Conservation (phyloP, 2,888 invertebrate genomes). For the Altica lythri region DNA sequence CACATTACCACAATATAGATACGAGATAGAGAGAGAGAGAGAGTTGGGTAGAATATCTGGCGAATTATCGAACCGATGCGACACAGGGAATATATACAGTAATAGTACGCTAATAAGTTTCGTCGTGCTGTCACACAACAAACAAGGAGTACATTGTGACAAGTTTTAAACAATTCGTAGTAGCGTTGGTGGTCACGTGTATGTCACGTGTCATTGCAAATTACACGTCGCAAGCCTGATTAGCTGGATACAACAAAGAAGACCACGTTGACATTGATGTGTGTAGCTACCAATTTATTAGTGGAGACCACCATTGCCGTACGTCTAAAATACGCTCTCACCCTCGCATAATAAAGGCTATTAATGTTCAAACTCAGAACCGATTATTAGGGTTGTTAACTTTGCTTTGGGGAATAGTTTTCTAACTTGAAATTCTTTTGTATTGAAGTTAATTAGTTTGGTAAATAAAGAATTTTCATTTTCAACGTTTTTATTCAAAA, state of each 20-base stretch:
- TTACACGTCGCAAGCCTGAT: slow-evolving; percentile 55
- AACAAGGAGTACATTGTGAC: slow-evolving; percentile 52
- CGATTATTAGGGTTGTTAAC: slow-evolving; percentile 48
- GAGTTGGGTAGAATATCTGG: too few species aligned
- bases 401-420: slow-evolving; percentile 37
- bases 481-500: slow-evolving; percentile 8
- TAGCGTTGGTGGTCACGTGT: slow-evolving; percentile 51
- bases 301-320: slow-evolving; percentile 48
- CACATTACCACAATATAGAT: too few species aligned
- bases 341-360: slow-evolving; percentile 51
- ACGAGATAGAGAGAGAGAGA: too few species aligned
- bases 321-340: slow-evolving; percentile 36
- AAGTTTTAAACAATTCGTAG: slow-evolving; percentile 54
- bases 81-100: slow-evolving; percentile 3
- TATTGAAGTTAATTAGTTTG: slow-evolving; percentile 30
- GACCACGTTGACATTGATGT: slow-evolving; percentile 57
- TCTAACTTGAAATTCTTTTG: slow-evolving; percentile 29
- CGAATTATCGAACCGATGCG: slow-evolving; percentile 11
- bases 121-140: slow-evolving; percentile 42
- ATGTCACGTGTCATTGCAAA: slow-evolving; percentile 54
- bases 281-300: slow-evolving; percentile 59
- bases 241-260: slow-evolving; percentile 54
- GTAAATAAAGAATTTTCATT: slow-evolving; percentile 28
- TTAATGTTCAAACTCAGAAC: slow-evolving; percentile 49
- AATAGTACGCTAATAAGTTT: slow-evolving; percentile 32